A percentile compares a stretch with the other conserved stretches of the same genome.
Conservation (phyloP, 2,888 invertebrate genomes). For the Philereme transversata region DNA sequence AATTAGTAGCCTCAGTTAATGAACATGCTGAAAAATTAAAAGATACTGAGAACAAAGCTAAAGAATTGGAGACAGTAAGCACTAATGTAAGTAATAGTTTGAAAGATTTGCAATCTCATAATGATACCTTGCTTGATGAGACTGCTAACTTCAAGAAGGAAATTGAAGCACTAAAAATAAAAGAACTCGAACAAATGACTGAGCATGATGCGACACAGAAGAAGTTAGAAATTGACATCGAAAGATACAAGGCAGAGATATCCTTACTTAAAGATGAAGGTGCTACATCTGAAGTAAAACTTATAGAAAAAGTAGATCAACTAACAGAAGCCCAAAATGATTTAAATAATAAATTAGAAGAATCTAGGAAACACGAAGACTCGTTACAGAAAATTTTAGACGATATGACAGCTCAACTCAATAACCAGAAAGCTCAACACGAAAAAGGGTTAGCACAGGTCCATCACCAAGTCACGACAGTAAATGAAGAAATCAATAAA, state of each 20-base stretch:
- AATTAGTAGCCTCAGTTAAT: conserved; percentile 64
- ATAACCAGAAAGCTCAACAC: conserved; percentile 67
- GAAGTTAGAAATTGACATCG: conserved; percentile 72
- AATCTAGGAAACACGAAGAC: conserved; percentile 77
- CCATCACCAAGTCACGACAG: conserved; percentile 55
- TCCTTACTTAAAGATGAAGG: conserved; percentile 72
- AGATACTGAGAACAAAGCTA: conserved; percentile 63
- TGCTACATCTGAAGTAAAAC: conserved; percentile 71
- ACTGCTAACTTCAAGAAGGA: conserved; percentile 72
- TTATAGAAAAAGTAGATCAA: conserved; percentile 80
- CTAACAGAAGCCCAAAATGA: conserved; percentile 77
- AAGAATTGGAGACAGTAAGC: conserved; percentile 60
- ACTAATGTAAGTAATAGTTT: conserved; percentile 57
- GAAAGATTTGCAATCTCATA: conserved; percentile 59
- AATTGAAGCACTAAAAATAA: conserved; percentile 65
- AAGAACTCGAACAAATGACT: conserved; percentile 65
- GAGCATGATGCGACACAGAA: conserved; percentile 68
- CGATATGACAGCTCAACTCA: conserved; percentile 73
- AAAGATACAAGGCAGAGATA: conserved; percentile 76
- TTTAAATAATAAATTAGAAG: conserved; percentile 75
- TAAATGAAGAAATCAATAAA: conserved; percentile 60
- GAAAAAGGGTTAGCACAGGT: conserved; percentile 67
- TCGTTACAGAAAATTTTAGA: conserved; percentile 74
- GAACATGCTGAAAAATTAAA: conserved; percentile 67
- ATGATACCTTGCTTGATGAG: conserved; percentile 71